Conservation (phyloP, 2,888 invertebrate genomes). For the Parnassius apollo region DNA sequence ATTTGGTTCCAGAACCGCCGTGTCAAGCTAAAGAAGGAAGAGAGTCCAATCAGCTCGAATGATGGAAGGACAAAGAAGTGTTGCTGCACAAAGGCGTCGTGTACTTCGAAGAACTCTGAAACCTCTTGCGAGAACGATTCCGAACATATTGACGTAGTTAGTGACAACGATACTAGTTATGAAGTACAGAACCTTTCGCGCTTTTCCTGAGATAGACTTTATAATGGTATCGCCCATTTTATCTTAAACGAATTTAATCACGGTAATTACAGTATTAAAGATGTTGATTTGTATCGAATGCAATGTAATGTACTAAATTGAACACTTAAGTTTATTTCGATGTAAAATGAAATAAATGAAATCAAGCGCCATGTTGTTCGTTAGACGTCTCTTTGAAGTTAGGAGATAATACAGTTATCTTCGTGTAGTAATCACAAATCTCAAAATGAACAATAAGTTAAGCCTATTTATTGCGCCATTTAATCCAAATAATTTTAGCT, state of each 20-base stretch:
- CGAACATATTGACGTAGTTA: constrained; percentile 73
- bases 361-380: too few relatives aligned
- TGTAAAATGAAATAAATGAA: too few relatives aligned
- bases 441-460: not conserved
- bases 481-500: not conserved
- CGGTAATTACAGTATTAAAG: too few relatives aligned
- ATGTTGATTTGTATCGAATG: too few relatives aligned
- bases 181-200: constrained; percentile 59
- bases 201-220: constrained; percentile 44
- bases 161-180: constrained; percentile 62
- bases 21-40: constrained; percentile 96
- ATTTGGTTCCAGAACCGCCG: constrained; percentile 97
- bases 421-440: too few relatives aligned
- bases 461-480: not conserved
- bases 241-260: too few relatives aligned
- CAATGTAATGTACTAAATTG: too few relatives aligned
- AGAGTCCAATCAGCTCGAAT: constrained; percentile 74
- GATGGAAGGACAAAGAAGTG: constrained; percentile 61
- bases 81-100: constrained; percentile 61
- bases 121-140: constrained; percentile 62
- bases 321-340: too few relatives aligned
- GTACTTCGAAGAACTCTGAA: constrained; percentile 52
- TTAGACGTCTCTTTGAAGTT: too few relatives aligned
- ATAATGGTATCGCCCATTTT: too few relatives aligned
- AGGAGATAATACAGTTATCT: too few relatives aligned